Evolutionary conservation across 2,113 vertebrate genomes (phyloP).

Genomic region (Ginglymostoma cirratum): DNA sequence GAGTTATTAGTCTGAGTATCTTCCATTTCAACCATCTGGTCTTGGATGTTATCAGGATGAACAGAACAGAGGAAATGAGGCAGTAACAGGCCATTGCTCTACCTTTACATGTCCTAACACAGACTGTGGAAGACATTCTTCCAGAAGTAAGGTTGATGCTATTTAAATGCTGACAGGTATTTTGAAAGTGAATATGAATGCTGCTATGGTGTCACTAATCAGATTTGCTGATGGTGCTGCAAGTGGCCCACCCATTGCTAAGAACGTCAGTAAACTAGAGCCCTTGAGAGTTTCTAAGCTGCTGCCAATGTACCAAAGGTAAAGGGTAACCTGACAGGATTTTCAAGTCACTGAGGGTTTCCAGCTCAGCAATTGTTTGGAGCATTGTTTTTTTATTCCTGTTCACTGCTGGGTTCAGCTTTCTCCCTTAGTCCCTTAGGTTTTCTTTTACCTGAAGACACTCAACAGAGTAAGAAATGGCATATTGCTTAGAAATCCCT

Average conservation of each 20-base stretch:
- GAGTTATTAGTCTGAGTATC: not conserved
- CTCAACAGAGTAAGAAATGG: not conserved
- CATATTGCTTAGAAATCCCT: not conserved
- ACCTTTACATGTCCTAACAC: not conserved
- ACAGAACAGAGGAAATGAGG: not conserved
- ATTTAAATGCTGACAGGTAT: not conserved
- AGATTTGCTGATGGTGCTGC: not conserved
- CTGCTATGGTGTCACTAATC: not conserved
- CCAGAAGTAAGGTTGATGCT: not conserved
- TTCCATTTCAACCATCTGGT: not conserved
- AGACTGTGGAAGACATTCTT: not conserved
- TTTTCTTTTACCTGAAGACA: not conserved
- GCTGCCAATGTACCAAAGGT: not conserved
- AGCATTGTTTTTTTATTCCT: conserved; percentile 3
- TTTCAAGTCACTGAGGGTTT: not conserved
- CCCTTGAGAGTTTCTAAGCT: not conserved
- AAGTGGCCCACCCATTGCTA: not conserved
- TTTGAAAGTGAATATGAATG: not conserved
- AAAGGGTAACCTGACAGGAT: not conserved
- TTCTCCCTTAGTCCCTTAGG: not conserved
- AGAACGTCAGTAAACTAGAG: not conserved
- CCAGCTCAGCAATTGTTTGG: not conserved
- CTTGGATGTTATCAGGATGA: not conserved
- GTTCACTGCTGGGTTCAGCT: not conserved
- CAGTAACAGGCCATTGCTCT: too few species aligned